Conservation (phyloP, 2,888 invertebrate genomes). For the Theretra japonica region DNA sequence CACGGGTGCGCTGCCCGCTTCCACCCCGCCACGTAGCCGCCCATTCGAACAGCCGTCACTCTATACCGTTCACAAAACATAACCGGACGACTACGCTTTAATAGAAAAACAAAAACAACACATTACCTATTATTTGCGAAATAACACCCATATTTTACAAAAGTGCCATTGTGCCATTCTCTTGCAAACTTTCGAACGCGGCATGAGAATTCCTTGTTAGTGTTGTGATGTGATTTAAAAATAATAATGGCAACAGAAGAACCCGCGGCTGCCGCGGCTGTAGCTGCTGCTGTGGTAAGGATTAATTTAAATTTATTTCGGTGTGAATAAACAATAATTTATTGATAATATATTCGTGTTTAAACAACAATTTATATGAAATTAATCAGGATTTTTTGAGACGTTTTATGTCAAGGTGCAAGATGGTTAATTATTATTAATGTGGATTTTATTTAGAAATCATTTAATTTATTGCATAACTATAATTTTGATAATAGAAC, state of each 20-base stretch:
- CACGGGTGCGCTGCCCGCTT: conserved; percentile 74
- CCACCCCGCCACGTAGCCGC: conserved; percentile 58
- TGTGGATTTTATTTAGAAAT: no score
- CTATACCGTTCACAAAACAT: conserved; percentile 80
- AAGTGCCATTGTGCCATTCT: neutral
- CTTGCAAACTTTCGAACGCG: neutral
- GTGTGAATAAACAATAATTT: neutral
- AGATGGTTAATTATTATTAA: no score
- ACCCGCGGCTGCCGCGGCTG: conserved; percentile 64
- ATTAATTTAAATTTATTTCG: neutral
- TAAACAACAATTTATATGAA: no score
- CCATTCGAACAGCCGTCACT: conserved; percentile 73
- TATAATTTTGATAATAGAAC: no score
- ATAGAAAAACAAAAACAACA: conserved; percentile 25
- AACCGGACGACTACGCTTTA: conserved; percentile 78
- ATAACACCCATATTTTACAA: conserved; percentile 22
- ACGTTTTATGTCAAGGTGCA: no score
- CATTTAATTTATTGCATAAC: no score
- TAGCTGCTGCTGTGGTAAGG: conserved; percentile 68
- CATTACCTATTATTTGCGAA: conserved; percentile 6
- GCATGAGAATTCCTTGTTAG: conserved; percentile 17
- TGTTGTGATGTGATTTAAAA: conserved; percentile 41
- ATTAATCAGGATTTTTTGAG: no score
- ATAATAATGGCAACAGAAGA: conserved; percentile 69
- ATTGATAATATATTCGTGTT: no score